Evolutionary conservation across 2,888 invertebrate species (phyloP).

Genomic region (Aphidius colemani): DNA sequence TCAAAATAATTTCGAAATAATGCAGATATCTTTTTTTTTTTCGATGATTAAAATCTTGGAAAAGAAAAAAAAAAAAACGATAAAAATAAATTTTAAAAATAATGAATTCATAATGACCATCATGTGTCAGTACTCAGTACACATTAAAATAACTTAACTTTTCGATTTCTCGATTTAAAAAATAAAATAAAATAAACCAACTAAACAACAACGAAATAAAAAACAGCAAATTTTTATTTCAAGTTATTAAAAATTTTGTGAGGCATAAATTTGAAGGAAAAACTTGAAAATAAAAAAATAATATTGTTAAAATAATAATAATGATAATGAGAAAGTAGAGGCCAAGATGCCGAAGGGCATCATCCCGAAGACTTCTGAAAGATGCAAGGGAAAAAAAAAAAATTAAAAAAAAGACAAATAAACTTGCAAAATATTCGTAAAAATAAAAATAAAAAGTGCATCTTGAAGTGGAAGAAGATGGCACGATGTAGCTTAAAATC

Average conservation of each 20-base stretch:
- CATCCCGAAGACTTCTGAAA: not conserved
- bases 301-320: too few species aligned
- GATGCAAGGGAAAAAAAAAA: not conserved
- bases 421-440: not conserved
- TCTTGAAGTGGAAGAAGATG: conserved; percentile 6
- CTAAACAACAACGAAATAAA: not conserved
- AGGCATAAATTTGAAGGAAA: not conserved
- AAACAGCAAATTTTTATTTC: not conserved
- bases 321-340: not conserved
- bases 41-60: too few species aligned
- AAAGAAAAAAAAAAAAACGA: too few species aligned
- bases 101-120: too few species aligned
- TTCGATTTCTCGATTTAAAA: too few species aligned
- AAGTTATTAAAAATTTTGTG: conserved; percentile 1
- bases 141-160: too few species aligned
- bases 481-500: conserved; percentile 7
- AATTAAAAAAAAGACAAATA: conserved; percentile 1
- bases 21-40: too few species aligned
- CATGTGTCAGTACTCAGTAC: too few species aligned
- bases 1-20: too few species aligned
- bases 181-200: too few species aligned
- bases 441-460: not conserved
- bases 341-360: conserved; percentile 5
- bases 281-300: too few species aligned
- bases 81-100: too few species aligned